Conservation (phyloP, 1,140 invertebrate genomes). For the Musca vetustissima region DNA sequence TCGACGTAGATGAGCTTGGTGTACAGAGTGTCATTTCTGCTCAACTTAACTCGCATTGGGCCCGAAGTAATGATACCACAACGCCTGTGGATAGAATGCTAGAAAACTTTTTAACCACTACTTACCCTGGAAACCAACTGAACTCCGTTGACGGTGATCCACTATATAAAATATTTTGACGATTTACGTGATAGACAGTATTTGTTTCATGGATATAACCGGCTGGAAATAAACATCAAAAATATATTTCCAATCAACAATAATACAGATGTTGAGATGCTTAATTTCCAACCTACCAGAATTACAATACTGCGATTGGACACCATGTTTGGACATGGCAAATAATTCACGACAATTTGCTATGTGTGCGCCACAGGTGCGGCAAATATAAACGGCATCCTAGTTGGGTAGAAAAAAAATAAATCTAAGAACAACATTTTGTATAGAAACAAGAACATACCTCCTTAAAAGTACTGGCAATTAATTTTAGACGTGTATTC, state of each 20-base stretch:
- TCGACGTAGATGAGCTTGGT: too few species aligned
- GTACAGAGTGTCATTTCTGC: not conserved
- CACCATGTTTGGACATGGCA: slow-evolving; percentile 79
- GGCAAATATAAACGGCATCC: slow-evolving; percentile 64
- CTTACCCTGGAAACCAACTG: slow-evolving; percentile 85
- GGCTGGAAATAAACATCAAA: slow-evolving; percentile 41
- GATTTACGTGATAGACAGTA: slow-evolving; percentile 66
- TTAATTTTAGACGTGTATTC: slow-evolving; percentile 65
- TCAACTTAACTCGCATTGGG: too few species aligned
- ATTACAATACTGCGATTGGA: slow-evolving; percentile 82
- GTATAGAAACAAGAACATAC: slow-evolving; percentile 58
- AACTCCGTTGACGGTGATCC: slow-evolving; percentile 67
- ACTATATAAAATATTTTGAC: slow-evolving; percentile 61
- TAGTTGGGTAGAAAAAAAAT: too few species aligned
- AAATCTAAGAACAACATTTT: too few species aligned
- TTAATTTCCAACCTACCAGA: too few species aligned
- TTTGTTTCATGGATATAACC: slow-evolving; percentile 82
- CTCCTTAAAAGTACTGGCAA: slow-evolving; percentile 63
- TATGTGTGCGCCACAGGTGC: slow-evolving; percentile 66
- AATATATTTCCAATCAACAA: slow-evolving; percentile 1
- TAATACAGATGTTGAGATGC: too few species aligned
- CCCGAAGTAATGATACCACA: too few species aligned
- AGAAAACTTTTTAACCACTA: not conserved
- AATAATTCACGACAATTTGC: slow-evolving; percentile 73
- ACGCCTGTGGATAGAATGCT: not conserved